Evolutionary conservation across 2,113 vertebrate genomes (phyloP).

Genomic region (Melanerpes aurifrons): DNA sequence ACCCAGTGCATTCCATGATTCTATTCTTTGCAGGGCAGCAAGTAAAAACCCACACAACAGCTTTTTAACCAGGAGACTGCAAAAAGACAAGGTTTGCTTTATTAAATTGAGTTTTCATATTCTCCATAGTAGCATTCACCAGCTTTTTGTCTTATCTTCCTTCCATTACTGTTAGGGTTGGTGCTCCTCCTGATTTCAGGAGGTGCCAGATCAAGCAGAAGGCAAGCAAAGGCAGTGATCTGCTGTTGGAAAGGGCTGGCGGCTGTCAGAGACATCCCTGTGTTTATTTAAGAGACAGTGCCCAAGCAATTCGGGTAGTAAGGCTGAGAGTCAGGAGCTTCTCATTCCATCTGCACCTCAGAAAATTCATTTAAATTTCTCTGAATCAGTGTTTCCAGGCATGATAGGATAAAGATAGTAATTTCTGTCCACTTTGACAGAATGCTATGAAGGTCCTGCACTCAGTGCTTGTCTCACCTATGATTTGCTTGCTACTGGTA

Average conservation of each 20-base stretch:
- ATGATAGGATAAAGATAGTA: background rate
- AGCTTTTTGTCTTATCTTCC: background rate
- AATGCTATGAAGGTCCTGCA: background rate
- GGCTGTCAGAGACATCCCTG: background rate
- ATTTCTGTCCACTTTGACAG: background rate
- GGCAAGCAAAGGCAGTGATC: background rate
- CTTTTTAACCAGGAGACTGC: background rate
- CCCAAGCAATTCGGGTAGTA: background rate
- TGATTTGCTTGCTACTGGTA: background rate
- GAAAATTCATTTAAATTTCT: background rate
- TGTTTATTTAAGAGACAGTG: background rate
- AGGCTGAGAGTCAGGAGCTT: background rate
- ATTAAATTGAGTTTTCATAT: background rate
- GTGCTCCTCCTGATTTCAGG: background rate
- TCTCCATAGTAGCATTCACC: background rate
- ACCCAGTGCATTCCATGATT: too few species aligned
- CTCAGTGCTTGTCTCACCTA: background rate
- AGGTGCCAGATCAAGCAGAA: background rate
- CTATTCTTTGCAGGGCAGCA: background rate
- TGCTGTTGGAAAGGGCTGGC: background rate
- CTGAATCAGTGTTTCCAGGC: background rate
- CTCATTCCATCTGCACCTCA: background rate
- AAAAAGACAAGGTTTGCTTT: background rate
- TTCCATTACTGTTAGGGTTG: too few species aligned
- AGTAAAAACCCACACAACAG: background rate